Evolutionary conservation across 2,888 invertebrate species (phyloP).

Genomic region (Tiphia femorata): DNA sequence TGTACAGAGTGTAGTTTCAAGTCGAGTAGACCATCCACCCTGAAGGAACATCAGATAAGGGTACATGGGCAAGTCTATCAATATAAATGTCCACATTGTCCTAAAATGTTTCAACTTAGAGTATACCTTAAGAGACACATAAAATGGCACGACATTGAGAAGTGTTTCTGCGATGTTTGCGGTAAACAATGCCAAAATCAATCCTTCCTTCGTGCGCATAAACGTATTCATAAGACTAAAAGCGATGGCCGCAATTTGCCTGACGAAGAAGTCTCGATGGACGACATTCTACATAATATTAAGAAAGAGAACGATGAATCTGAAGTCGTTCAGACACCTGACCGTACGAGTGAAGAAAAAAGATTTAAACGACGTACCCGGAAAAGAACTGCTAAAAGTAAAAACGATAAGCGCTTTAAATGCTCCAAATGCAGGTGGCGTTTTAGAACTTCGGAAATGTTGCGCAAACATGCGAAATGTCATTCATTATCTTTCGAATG

Average conservation of each 20-base stretch:
- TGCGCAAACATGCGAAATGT: slow-evolving; percentile 10
- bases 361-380: neutral
- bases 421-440: slow-evolving; percentile 16
- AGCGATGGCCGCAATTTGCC: no score
- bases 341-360: neutral
- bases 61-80: neutral
- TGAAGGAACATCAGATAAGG: slow-evolving; percentile 11
- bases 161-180: slow-evolving; percentile 8
- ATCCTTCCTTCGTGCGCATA: slow-evolving; percentile 5
- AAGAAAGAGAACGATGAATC: neutral
- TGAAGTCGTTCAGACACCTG: neutral
- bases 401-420: neutral
- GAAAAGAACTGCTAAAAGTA: neutral
- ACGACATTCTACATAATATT: neutral
- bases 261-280: no score
- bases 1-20: slow-evolving; percentile 19
- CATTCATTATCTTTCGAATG: slow-evolving; percentile 11
- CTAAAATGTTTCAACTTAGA: slow-evolving; percentile 6
- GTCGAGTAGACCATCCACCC: neutral
- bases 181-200: slow-evolving; percentile 3
- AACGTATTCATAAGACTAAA: neutral
- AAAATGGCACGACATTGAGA: neutral
- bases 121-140: slow-evolving; percentile 1
- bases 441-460: neutral
- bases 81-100: slow-evolving; percentile 11